Evolutionary conservation across 2,888 invertebrate genomes (phyloP), one percentile per base, ranked within the genome.

Genomic region (Eurytoma californica): DNA sequence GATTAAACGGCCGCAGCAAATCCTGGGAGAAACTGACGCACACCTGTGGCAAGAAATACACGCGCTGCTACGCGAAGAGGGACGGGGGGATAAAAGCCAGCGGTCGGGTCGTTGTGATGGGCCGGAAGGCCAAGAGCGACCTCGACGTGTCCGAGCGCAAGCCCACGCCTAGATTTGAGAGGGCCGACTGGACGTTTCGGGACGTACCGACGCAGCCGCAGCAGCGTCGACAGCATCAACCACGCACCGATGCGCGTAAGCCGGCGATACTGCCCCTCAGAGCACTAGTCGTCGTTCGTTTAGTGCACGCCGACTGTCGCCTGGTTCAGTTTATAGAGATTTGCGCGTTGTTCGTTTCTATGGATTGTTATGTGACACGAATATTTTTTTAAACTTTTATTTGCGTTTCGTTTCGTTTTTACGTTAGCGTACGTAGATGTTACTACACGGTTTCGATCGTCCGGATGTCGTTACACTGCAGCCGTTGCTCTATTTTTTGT

Each of bases 121-220:
- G 82, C n/a, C 84, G 84, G 63, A 84, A 82, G 78, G 84, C 86
- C 3, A 86, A 84, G 73, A 89, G 88, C 82, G 87, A 89, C n/a
- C 77, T 86, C 49, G 87, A 88, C 70, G 81, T 89, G 12, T 87
- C 86, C 39, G 84, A 83, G 79, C 82, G 86, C 51, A 87, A 86
- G 72, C 83, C 86, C 3, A 87, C 87, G 18, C 86, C 88, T 4
- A 83, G 86, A 76, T 86, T 85, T 79, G 86, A 86, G 78, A 82
- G 82, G 39, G 83, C 83, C 14, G 85, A 85, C 77, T 86, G 87
- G 87, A 84, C 84, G 39, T 85, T 85, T 77, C 84, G 83, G 55
- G 86, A 87, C 57, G 85, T 87, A 63, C 20, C 72, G 3, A 30
- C 30, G 57, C 30, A 24, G 0, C 58, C 57, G 30, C 76, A 63